These are phyloP conservation scores for Lasioglossum leucozonium DNA, from an alignment of 2,888 invertebrate species.

Conservation along the genomic window DNA sequence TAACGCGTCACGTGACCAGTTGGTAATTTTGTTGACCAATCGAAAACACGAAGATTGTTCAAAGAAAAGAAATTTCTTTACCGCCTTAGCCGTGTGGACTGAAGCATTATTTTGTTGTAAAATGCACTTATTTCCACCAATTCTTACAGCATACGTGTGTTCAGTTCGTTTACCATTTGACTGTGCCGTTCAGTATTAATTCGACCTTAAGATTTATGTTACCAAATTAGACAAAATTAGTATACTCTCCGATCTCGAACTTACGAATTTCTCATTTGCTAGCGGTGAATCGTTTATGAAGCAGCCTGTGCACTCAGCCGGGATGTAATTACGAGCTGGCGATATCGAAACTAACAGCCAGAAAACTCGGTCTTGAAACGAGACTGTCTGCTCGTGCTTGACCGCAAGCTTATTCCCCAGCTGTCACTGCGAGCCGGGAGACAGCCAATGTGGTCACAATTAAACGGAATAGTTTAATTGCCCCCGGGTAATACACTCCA, in stretches of 20 bases:
- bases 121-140: too few relatives aligned
- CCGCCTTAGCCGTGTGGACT: too few relatives aligned
- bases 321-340: constrained; percentile 42
- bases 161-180: too few relatives aligned
- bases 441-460: constrained; percentile 39
- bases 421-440: background rate
- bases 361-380: constrained; percentile 9
- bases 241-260: background rate
- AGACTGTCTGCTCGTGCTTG: constrained; percentile 24
- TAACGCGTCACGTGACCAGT: too few relatives aligned
- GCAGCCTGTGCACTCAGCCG: background rate
- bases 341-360: constrained; percentile 7
- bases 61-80: too few relatives aligned
- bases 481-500: constrained; percentile 12
- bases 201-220: too few relatives aligned
- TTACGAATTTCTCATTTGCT: background rate
- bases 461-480: constrained; percentile 34
- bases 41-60: too few relatives aligned
- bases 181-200: too few relatives aligned
- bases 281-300: constrained; percentile 31
- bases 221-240: too few relatives aligned
- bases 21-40: too few relatives aligned
- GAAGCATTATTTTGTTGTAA: too few relatives aligned
- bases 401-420: constrained; percentile 30
- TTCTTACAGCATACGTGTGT: too few relatives aligned